These are phyloP conservation scores for Pogonocherus hispidulus DNA, from an alignment of 2,888 invertebrate genomes.

Conservation along the genomic window DNA sequence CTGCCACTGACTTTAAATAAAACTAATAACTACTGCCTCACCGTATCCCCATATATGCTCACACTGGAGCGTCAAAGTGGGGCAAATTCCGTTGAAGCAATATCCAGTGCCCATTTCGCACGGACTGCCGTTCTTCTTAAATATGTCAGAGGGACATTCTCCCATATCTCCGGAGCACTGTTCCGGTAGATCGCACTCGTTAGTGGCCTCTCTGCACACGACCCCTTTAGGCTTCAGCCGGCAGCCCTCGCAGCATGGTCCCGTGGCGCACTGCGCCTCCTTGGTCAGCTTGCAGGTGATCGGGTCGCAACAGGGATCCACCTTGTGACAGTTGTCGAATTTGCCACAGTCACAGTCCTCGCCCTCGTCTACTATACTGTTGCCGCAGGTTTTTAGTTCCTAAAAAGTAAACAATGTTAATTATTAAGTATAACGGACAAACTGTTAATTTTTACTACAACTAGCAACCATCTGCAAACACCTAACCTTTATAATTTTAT, in stretches of 20 bases:
- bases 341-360: slow-evolving; percentile 99
- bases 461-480: too few relatives aligned
- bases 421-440: background rate
- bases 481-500: too few relatives aligned
- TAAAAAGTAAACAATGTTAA: slow-evolving; percentile 33
- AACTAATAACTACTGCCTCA: slow-evolving; percentile 36
- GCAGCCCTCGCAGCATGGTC: slow-evolving; percentile 93
- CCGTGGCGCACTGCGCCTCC: slow-evolving; percentile 94
- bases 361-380: slow-evolving; percentile 93
- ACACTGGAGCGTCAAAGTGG: slow-evolving; percentile 90
- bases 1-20: too few relatives aligned
- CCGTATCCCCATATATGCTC: slow-evolving; percentile 93
- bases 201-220: slow-evolving; percentile 87
- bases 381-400: slow-evolving; percentile 85
- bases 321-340: slow-evolving; percentile 86
- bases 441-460: too few relatives aligned
- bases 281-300: slow-evolving; percentile 95
- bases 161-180: slow-evolving; percentile 91
- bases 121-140: slow-evolving; percentile 92
- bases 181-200: slow-evolving; percentile 97
- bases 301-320: slow-evolving; percentile 97
- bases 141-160: slow-evolving; percentile 90
- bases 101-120: slow-evolving; percentile 83
- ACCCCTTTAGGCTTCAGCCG: slow-evolving; percentile 81
- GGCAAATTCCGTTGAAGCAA: slow-evolving; percentile 94